These are phyloP conservation scores for Polypedilum vanderplanki DNA, from an alignment of 1,140 invertebrate species.

Conservation along the genomic window DNA sequence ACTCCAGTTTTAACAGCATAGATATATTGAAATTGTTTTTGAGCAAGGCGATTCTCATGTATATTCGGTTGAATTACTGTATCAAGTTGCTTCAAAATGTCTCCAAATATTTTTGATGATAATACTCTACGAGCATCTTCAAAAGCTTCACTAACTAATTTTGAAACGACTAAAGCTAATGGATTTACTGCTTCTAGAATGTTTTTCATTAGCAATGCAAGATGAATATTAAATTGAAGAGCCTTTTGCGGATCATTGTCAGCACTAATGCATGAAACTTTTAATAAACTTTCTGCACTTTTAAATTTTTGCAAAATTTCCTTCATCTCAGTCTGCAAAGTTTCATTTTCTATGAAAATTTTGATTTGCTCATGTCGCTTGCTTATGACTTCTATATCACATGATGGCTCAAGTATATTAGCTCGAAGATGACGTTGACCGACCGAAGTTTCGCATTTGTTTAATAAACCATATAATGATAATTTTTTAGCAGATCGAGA, in stretches of 20 bases:
- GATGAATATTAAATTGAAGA: neutral
- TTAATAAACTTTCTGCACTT: neutral
- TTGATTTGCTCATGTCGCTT: conserved; percentile 62
- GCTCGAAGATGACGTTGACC: conserved; percentile 70
- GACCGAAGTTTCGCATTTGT: conserved; percentile 69
- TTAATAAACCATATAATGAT: conserved; percentile 65
- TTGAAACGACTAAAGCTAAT: neutral
- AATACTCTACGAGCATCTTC: conserved; percentile 30
- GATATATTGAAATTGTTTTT: conserved; percentile 69
- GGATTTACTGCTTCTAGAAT: neutral
- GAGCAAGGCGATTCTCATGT: conserved; percentile 53
- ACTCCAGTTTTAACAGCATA: conserved; percentile 74
- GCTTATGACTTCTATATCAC: conserved; percentile 56
- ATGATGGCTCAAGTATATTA: conserved; percentile 74
- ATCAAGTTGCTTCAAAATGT: conserved; percentile 58
- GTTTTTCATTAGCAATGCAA: neutral
- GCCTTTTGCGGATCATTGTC: neutral
- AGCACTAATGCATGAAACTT: neutral
- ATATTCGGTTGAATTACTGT: conserved; percentile 67
- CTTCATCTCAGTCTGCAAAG: conserved; percentile 32
- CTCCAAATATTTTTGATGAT: conserved; percentile 45
- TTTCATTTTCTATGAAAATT: conserved; percentile 61
- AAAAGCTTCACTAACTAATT: neutral
- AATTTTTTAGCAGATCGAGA: conserved; percentile 43
- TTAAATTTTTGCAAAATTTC: neutral